These are phyloP conservation scores for Crotalus tigris DNA, from an alignment of 2,113 vertebrate genomes.

Conservation along the genomic window DNA sequence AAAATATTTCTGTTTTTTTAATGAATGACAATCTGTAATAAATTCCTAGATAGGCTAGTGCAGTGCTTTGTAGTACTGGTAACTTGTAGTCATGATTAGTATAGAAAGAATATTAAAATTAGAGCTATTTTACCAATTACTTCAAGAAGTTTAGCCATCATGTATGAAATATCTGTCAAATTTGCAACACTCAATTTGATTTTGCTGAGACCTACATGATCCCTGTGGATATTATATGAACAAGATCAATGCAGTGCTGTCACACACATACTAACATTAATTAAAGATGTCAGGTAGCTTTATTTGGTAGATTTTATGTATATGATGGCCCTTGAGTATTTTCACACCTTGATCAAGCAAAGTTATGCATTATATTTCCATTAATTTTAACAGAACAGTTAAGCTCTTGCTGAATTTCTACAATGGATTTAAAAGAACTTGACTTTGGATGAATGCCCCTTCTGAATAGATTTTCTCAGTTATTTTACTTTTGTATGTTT, in stretches of 20 bases:
- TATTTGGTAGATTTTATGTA: background rate
- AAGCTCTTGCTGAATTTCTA: background rate
- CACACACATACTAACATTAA: background rate
- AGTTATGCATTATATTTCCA: background rate
- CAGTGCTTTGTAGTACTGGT: background rate
- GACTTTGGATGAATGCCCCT: background rate
- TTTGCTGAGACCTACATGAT: slow-evolving; percentile 40
- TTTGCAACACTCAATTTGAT: fast-evolving
- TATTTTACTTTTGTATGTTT: background rate
- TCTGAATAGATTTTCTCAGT: background rate
- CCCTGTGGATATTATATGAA: slow-evolving; percentile 34
- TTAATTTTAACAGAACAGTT: background rate
- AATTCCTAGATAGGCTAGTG: background rate
- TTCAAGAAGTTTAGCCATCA: background rate
- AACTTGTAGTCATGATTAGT: background rate
- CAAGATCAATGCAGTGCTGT: background rate
- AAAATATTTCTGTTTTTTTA: slow-evolving; percentile 39
- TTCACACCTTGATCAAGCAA: background rate
- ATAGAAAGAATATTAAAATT: background rate
- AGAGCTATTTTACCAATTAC: background rate
- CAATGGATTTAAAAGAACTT: background rate
- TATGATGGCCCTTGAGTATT: background rate
- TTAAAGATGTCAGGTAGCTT: background rate
- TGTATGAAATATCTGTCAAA: background rate
- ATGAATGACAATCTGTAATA: fast-evolving